Conservation (phyloP, 2,888 invertebrate genomes). For the Laothoe populi region DNA sequence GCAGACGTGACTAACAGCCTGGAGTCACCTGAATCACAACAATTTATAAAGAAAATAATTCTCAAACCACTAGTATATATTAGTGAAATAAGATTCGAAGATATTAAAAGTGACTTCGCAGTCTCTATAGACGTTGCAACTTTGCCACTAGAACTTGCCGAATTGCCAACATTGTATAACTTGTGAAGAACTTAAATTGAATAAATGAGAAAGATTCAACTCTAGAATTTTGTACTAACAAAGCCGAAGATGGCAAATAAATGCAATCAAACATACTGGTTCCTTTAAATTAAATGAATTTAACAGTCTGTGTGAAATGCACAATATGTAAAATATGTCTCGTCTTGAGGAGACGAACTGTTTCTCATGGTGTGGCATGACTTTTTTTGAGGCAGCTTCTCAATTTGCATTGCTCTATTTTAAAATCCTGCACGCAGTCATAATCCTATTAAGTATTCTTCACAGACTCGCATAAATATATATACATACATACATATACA, state of each 20-base stretch:
- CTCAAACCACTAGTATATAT: background rate
- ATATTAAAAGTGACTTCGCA: conserved; percentile 1
- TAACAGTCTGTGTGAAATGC: background rate
- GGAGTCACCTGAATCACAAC: too few species aligned
- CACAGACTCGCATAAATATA: too few species aligned
- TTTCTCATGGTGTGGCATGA: too few species aligned
- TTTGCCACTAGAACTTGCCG: background rate
- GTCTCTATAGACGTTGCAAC: conserved; percentile 6
- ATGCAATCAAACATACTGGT: background rate
- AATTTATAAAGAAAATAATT: background rate
- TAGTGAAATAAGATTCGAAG: background rate
- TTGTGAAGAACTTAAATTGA: conserved; percentile 11
- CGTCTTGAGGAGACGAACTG: too few species aligned
- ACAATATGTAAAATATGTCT: too few species aligned
- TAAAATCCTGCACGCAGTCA: too few species aligned
- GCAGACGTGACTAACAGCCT: too few species aligned
- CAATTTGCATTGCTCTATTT: too few species aligned
- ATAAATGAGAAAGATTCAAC: background rate
- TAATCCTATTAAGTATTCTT: too few species aligned
- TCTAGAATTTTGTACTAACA: background rate
- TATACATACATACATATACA: too few species aligned
- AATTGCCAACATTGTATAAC: background rate
- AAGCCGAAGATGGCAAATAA: background rate
- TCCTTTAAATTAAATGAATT: background rate
- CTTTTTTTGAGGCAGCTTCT: too few species aligned